Percentiles rank a stretch among this genome's conserved stretches.
These are phyloP conservation scores for Agrilus planipennis DNA, from an alignment of 1,140 invertebrate genomes.

Conservation along the genomic window DNA sequence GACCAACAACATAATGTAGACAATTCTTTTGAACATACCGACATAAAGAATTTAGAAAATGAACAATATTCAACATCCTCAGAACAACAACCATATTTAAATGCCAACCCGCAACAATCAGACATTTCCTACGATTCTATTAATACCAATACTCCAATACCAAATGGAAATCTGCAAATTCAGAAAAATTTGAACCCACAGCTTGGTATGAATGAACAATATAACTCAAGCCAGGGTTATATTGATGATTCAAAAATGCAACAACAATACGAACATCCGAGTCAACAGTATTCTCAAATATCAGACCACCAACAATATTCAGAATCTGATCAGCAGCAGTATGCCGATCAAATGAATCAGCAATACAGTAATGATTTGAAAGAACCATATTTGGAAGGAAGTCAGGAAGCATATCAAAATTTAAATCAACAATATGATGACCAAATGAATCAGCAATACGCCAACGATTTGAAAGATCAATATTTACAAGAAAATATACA, in stretches of 20 bases:
- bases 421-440: constrained; percentile 24
- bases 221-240: constrained; percentile 2
- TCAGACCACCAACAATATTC: constrained; percentile 1
- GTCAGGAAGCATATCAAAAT: constrained; percentile 9
- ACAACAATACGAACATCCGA: constrained; percentile 18
- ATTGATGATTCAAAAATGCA: constrained; percentile 25
- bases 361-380: constrained; percentile 2
- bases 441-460: constrained; percentile 23
- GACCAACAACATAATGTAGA: no score
- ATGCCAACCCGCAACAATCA: no score
- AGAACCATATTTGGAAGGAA: constrained; percentile 5
- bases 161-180: no score
- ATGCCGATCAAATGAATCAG: constrained; percentile 1
- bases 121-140: no score
- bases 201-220: not conserved
- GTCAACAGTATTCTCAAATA: not conserved
- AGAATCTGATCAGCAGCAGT: not conserved
- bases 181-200: no score
- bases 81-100: no score
- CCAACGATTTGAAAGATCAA: no score
- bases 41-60: no score
- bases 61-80: no score
- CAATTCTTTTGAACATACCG: no score
- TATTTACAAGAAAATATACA: no score
- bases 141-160: no score